Percentiles rank a stretch among this genome's conserved stretches.
These are phyloP conservation scores for Pardalotus punctatus DNA, from an alignment of 2,113 vertebrate species.

Conservation along the genomic window DNA sequence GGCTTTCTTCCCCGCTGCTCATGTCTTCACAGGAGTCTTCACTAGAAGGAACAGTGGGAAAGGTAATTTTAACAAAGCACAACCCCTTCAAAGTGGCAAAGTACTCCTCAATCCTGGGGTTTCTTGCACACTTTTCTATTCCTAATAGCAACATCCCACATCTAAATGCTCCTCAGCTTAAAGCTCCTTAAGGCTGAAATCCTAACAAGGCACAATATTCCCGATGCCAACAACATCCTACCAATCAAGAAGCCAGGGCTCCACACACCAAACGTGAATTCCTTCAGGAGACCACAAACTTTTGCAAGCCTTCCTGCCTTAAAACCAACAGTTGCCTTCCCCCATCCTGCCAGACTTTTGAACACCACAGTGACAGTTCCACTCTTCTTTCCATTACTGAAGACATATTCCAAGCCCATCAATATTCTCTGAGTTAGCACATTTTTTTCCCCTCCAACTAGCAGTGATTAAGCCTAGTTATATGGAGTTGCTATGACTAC, in stretches of 20 bases:
- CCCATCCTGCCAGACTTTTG: fast-evolving
- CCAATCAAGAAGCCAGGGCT: neutral
- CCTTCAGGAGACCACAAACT: neutral
- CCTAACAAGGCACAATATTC: neutral
- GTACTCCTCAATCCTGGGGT: neutral
- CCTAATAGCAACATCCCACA: neutral
- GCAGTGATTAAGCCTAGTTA: neutral
- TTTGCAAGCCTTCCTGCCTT: neutral
- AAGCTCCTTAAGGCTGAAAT: neutral
- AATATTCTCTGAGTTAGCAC: neutral
- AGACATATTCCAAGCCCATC: neutral
- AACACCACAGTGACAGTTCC: neutral
- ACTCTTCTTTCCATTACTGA: neutral
- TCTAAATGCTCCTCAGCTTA: neutral
- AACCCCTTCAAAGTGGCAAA: neutral
- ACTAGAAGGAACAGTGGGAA: constrained; percentile 63
- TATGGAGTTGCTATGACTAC: neutral
- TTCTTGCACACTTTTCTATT: neutral
- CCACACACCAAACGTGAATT: neutral
- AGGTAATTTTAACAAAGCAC: neutral
- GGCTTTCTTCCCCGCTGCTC: constrained; percentile 91
- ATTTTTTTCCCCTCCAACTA: neutral
- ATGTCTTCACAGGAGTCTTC: constrained; percentile 92
- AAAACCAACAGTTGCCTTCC: neutral
- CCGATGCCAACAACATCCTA: neutral